A percentile compares a stretch with the other conserved stretches of the same genome.
phyloP scores from a whole-genome alignment of 1,140 invertebrate species.

The Drosophila micromelanica region DNA sequence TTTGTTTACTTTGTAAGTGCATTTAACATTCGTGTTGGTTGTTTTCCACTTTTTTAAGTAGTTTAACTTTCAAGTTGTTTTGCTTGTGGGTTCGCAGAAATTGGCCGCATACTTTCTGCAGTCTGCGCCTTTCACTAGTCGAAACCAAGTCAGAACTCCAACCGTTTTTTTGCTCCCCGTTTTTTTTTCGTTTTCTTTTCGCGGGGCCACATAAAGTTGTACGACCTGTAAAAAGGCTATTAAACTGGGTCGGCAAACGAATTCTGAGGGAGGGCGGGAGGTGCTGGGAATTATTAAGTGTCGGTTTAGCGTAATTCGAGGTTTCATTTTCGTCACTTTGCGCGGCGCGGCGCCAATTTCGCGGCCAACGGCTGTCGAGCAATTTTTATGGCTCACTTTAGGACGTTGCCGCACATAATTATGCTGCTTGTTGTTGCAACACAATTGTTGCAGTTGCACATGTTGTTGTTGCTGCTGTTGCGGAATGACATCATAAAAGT shows the following conservation, averaged over 20 bases:
- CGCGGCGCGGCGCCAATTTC: slow-evolving; percentile 60
- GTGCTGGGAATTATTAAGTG: slow-evolving; percentile 81
- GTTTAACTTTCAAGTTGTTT: slow-evolving; percentile 42
- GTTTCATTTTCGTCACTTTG: slow-evolving; percentile 82
- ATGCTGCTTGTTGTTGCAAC: slow-evolving; percentile 45
- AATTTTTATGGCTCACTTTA: slow-evolving; percentile 61
- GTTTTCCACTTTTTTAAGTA: slow-evolving; percentile 5
- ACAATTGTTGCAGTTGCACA: slow-evolving; percentile 30
- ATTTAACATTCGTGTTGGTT: slow-evolving; percentile 14
- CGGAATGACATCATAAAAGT: slow-evolving; percentile 77
- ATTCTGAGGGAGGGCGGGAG: neutral
- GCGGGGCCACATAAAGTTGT: slow-evolving; percentile 69
- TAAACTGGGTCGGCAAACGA: slow-evolving; percentile 66
- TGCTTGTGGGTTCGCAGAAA: slow-evolving; percentile 44
- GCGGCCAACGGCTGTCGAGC: slow-evolving; percentile 33
- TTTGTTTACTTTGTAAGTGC: slow-evolving; percentile 4
- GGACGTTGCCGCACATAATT: slow-evolving; percentile 61
- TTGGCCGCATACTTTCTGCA: slow-evolving; percentile 47
- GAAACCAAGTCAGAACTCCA: slow-evolving; percentile 9
- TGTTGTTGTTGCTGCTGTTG: slow-evolving; percentile 32
- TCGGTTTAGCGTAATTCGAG: slow-evolving; percentile 82
- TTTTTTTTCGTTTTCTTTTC: slow-evolving; percentile 15
- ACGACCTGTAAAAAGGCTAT: slow-evolving; percentile 83
- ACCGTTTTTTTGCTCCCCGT: slow-evolving; percentile 1
- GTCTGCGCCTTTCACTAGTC: slow-evolving; percentile 6